Evolutionary conservation across 2,113 vertebrate species (phyloP).

Genomic region (Macrotis lagotis): DNA sequence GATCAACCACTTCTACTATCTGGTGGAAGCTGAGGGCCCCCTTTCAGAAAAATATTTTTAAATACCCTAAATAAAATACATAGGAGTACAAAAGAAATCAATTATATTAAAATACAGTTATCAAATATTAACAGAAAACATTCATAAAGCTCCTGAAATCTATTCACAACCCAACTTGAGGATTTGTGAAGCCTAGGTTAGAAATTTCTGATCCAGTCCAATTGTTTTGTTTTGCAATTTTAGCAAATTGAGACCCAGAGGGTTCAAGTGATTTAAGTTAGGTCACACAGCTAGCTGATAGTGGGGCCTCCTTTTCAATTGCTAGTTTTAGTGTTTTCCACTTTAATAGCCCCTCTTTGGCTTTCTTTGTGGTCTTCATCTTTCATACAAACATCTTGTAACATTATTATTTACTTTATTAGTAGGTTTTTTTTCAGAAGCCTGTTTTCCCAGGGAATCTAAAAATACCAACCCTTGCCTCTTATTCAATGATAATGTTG

Average conservation of each 20-base stretch:
- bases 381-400: conserved; percentile 14
- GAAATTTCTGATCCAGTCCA: neutral
- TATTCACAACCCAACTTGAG: neutral
- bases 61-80: neutral
- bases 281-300: neutral
- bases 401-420: neutral
- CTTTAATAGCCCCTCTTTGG: neutral
- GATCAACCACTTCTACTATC: neutral
- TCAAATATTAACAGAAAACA: neutral
- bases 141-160: neutral
- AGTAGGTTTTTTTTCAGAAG: conserved; percentile 57
- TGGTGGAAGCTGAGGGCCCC: neutral
- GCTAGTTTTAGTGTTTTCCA: neutral
- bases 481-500: conserved; percentile 36
- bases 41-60: neutral
- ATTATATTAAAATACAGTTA: neutral
- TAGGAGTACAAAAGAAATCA: neutral
- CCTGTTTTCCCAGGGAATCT: neutral
- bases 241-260: neutral
- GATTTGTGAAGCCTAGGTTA: neutral
- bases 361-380: neutral
- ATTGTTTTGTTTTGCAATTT: neutral
- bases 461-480: conserved; percentile 33
- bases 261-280: neutral
- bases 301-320: neutral